A percentile compares a stretch with the other conserved stretches of the same genome.
phyloP scores from a whole-genome alignment of 1,140 invertebrate genomes.

The Eurosta solidaginis region DNA sequence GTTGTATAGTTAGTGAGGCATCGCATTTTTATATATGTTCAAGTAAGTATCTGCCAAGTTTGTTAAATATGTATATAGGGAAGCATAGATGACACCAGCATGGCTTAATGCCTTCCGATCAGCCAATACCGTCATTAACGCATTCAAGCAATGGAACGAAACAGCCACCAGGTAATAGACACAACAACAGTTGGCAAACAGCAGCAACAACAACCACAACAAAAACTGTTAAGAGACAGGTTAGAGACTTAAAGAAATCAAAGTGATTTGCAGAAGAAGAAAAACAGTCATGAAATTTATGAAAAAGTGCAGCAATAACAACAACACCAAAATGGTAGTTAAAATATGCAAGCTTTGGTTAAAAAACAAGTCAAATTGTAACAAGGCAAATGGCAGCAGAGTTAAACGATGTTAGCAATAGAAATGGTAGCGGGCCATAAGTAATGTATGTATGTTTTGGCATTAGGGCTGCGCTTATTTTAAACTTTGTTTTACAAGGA shows the following conservation, averaged over 20 bases:
- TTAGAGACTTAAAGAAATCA: neutral
- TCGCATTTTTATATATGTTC: neutral
- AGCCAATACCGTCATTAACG: conserved; percentile 35
- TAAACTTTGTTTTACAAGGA: too few relatives aligned
- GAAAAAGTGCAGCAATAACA: too few relatives aligned
- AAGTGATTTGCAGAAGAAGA: neutral
- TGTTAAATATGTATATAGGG: too few relatives aligned
- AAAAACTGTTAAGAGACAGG: neutral
- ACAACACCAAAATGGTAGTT: neutral
- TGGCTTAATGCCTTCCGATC: conserved; percentile 35
- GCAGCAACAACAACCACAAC: neutral
- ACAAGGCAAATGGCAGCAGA: neutral
- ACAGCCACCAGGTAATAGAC: neutral
- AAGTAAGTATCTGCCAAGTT: conserved; percentile 1
- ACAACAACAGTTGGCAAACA: neutral
- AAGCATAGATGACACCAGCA: conserved; percentile 20
- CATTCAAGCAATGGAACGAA: conserved; percentile 30
- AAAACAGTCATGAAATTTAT: too few relatives aligned
- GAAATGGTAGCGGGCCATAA: conserved; percentile 12
- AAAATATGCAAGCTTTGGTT: neutral
- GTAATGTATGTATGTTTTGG: neutral
- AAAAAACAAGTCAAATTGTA: conserved; percentile 11
- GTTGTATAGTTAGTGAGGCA: neutral
- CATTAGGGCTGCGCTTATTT: too few relatives aligned
- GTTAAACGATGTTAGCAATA: neutral